These are phyloP conservation scores for Venusia cambrica DNA, from an alignment of 2,888 invertebrate genomes.

Conservation along the genomic window DNA sequence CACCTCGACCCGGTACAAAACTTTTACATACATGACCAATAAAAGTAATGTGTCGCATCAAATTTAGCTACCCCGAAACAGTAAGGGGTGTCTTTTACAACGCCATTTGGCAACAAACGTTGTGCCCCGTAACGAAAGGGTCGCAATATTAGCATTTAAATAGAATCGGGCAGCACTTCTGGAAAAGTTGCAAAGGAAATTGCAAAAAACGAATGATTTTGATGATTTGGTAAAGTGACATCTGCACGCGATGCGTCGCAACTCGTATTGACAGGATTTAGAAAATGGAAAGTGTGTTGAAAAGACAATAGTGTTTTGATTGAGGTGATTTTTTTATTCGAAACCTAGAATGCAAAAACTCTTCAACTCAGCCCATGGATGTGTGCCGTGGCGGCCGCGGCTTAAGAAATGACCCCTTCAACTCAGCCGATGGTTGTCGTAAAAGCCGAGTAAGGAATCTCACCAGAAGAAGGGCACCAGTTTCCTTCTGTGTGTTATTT, in stretches of 20 bases:
- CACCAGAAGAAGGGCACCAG: too few species aligned
- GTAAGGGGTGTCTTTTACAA: constrained; percentile 34
- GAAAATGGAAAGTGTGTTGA: constrained; percentile 12
- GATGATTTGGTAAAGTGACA: constrained; percentile 17
- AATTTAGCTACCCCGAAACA: constrained; percentile 26
- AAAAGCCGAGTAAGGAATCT: too few species aligned
- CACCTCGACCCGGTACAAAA: constrained; percentile 19
- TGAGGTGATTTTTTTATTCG: too few species aligned
- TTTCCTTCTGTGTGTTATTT: too few species aligned
- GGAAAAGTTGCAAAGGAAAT: constrained; percentile 21
- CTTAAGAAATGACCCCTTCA: too few species aligned
- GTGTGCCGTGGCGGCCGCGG: too few species aligned
- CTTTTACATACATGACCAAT: constrained; percentile 33
- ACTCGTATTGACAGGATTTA: constrained; percentile 11
- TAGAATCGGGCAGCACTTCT: constrained; percentile 35
- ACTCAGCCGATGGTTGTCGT: too few species aligned
- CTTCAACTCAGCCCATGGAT: too few species aligned
- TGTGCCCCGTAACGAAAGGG: constrained; percentile 34
- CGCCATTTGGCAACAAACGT: constrained; percentile 29
- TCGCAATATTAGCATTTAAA: constrained; percentile 53
- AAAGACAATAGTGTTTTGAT: too few species aligned
- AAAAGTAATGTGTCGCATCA: constrained; percentile 31
- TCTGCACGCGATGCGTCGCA: constrained; percentile 21
- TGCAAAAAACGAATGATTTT: constrained; percentile 16
- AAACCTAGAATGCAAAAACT: too few species aligned